These are phyloP conservation scores for Enoplosus armatus DNA, from an alignment of 2,797 vertebrate genomes.

Conservation along the genomic window DNA sequence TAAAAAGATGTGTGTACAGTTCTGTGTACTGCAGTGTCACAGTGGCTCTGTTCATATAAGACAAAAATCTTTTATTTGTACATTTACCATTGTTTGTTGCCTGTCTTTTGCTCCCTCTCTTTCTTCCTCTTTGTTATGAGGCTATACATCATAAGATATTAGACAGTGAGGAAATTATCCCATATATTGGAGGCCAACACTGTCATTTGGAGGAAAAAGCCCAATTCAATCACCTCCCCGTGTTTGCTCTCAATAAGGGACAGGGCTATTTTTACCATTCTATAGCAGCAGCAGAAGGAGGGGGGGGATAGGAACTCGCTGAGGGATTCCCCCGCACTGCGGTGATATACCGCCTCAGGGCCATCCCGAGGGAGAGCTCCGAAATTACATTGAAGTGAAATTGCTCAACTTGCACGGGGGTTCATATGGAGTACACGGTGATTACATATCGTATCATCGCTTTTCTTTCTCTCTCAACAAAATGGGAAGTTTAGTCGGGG, in stretches of 20 bases:
- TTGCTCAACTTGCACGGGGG: constrained; percentile 52
- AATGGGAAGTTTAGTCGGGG: constrained; percentile 23
- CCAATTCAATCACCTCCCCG: constrained; percentile 55
- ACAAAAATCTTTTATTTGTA: constrained; percentile 25
- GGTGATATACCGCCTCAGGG: constrained; percentile 66
- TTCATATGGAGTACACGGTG: constrained; percentile 65
- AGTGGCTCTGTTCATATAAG: constrained; percentile 1
- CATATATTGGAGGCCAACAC: constrained; percentile 26
- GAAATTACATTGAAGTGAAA: constrained; percentile 73
- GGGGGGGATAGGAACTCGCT: constrained; percentile 32
- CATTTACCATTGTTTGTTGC: constrained; percentile 13
- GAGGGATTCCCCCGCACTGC: constrained; percentile 77
- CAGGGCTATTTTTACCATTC: constrained; percentile 73
- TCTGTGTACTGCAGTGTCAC: not conserved
- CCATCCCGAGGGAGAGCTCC: constrained; percentile 49
- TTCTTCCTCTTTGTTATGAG: constrained; percentile 59
- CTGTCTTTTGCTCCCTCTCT: not conserved
- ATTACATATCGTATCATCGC: constrained; percentile 35
- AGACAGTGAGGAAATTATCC: constrained; percentile 59
- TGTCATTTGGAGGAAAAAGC: constrained; percentile 43
- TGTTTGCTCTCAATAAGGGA: constrained; percentile 55
- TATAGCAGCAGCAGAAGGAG: constrained; percentile 52
- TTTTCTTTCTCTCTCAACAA: not conserved
- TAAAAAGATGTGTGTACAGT: not conserved
- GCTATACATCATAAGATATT: constrained; percentile 58